A percentile compares a stretch with the other conserved stretches of the same genome.
phyloP scores from a whole-genome alignment of 2,113 vertebrate species.

The Bubo scandiacus region DNA sequence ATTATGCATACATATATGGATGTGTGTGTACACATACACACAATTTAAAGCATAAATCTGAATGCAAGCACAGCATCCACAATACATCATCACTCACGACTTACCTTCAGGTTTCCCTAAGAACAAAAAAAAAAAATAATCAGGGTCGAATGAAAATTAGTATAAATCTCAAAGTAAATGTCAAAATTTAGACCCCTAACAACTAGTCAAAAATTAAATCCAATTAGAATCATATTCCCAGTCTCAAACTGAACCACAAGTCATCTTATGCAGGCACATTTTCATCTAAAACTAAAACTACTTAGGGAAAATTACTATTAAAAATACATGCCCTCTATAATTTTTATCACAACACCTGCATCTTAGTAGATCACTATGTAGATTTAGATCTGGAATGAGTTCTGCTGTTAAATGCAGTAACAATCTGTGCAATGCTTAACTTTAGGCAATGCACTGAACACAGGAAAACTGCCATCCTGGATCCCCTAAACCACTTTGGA shows the following conservation, averaged over 20 bases:
- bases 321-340: not conserved
- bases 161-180: not conserved
- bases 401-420: not conserved
- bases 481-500: not conserved
- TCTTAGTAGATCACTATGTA: not conserved
- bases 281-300: not conserved
- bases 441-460: not conserved
- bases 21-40: not conserved
- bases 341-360: not conserved
- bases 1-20: not conserved
- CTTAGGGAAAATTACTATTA: not conserved
- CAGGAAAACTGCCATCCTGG: not conserved
- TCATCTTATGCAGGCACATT: not conserved
- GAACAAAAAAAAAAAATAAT: not conserved
- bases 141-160: not conserved
- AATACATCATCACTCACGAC: not conserved
- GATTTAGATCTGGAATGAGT: not conserved
- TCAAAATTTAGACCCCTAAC: not conserved
- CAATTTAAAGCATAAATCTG: not conserved
- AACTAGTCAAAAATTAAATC: not conserved
- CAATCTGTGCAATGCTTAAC: not conserved
- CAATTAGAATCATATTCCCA: not conserved
- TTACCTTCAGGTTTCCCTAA: constrained; percentile 78
- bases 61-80: not conserved
- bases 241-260: not conserved